phyloP scores from a whole-genome alignment of 2,888 invertebrate genomes.

The Plagiodera versicolora region DNA sequence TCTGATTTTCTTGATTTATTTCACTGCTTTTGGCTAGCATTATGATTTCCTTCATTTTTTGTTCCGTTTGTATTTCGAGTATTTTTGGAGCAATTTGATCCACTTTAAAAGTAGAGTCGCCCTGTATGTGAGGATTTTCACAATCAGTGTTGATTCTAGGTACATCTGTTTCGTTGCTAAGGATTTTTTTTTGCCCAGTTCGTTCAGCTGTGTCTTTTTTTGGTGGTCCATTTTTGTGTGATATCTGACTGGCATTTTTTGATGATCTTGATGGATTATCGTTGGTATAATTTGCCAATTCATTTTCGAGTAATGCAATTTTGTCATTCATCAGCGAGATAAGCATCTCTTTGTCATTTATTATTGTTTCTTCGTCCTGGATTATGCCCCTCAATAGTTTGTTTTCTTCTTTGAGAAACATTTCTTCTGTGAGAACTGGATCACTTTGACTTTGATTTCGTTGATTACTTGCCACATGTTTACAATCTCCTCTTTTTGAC shows the following conservation, averaged over 20 bases:
- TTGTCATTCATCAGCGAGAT: not conserved
- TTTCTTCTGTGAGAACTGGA: no score
- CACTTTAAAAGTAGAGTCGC: not conserved
- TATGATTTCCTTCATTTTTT: no score
- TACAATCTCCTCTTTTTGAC: not conserved
- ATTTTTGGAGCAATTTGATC: not conserved
- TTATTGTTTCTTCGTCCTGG: not conserved
- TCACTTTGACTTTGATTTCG: not conserved
- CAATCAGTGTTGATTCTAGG: not conserved
- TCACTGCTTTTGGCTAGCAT: not conserved
- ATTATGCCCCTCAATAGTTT: not conserved
- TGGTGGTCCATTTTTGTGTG: not conserved
- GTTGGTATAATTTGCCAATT: not conserved
- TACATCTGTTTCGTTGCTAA: not conserved
- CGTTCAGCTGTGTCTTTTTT: not conserved
- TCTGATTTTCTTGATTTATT: not conserved
- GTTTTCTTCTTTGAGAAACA: no score
- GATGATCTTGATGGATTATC: not conserved
- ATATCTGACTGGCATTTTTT: not conserved
- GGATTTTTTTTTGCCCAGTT: not conserved
- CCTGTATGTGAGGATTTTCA: not conserved
- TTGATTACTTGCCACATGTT: no score
- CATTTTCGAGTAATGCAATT: no score
- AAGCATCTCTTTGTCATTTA: not conserved
- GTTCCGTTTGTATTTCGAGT: no score